These are phyloP conservation scores for Synodontis membranacea DNA, from an alignment of 2,113 vertebrate genomes.

Conservation along the genomic window DNA sequence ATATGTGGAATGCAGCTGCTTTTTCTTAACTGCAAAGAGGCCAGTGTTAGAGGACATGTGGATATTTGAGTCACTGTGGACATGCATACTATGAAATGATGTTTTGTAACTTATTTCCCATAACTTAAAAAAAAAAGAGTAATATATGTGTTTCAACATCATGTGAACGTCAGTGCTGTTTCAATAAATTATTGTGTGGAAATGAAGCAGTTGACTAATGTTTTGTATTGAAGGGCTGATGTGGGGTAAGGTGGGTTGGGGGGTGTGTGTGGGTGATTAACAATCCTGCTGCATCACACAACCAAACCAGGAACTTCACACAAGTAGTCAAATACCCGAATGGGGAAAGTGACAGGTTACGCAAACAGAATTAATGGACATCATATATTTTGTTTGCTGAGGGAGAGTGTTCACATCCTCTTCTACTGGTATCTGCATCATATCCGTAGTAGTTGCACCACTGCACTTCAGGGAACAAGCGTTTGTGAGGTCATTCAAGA, in stretches of 20 bases:
- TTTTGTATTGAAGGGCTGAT: slow-evolving; percentile 17
- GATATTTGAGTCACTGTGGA: slow-evolving; percentile 19
- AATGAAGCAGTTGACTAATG: slow-evolving; percentile 26
- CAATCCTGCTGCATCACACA: background rate
- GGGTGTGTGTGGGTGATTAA: too few species aligned
- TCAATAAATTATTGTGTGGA: slow-evolving; percentile 57
- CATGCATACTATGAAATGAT: slow-evolving; percentile 32
- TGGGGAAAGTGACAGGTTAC: slow-evolving; percentile 13
- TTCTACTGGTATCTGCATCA: slow-evolving; percentile 49
- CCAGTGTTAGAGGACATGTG: slow-evolving; percentile 27
- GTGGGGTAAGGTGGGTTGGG: background rate
- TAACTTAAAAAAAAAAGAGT: slow-evolving; percentile 54
- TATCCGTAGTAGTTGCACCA: slow-evolving; percentile 44
- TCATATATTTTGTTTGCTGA: slow-evolving; percentile 36
- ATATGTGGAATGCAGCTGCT: slow-evolving; percentile 40
- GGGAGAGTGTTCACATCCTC: slow-evolving; percentile 43
- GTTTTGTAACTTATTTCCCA: slow-evolving; percentile 42
- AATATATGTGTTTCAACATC: slow-evolving; percentile 54
- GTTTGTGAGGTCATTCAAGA: slow-evolving; percentile 1
- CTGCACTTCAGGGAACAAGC: slow-evolving; percentile 16
- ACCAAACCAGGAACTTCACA: background rate
- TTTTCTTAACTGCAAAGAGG: slow-evolving; percentile 18
- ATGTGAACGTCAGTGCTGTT: slow-evolving; percentile 35
- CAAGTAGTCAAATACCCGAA: background rate
- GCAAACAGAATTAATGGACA: slow-evolving; percentile 39